Evolutionary conservation across 2,797 vertebrate genomes (phyloP).

Genomic region (Sebastes nivosus): DNA sequence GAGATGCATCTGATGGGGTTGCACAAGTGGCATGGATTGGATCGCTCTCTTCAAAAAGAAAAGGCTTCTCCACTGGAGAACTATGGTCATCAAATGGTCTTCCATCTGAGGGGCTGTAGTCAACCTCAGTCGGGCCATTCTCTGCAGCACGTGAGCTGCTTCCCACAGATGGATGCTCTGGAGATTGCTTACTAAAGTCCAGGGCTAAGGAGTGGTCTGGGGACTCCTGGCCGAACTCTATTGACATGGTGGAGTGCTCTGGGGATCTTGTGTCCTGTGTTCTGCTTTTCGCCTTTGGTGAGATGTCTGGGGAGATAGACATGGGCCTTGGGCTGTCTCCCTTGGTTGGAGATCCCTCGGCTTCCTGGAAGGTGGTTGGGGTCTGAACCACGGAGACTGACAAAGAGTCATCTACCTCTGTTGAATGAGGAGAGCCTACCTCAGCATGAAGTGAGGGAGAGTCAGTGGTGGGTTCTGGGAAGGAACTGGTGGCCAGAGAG

Average conservation of each 20-base stretch:
- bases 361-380: conserved; percentile 93
- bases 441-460: conserved; percentile 96
- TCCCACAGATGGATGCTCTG: conserved; percentile 86
- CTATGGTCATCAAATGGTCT: conserved; percentile 76
- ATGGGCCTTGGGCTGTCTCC: conserved; percentile 95
- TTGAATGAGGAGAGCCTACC: conserved; percentile 96
- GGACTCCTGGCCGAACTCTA: conserved; percentile 91
- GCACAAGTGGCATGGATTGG: conserved; percentile 86
- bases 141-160: conserved; percentile 85
- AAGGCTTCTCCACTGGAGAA: conserved; percentile 80
- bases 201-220: conserved; percentile 94
- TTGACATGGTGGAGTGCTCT: conserved; percentile 91
- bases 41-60: conserved; percentile 87
- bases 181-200: conserved; percentile 95
- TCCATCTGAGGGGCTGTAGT: conserved; percentile 90
- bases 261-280: conserved; percentile 88
- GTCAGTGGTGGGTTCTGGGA: conserved; percentile 95
- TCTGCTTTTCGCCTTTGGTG: conserved; percentile 90
- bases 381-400: conserved; percentile 98
- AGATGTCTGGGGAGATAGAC: conserved; percentile 97
- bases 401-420: conserved; percentile 97
- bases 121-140: conserved; percentile 96
- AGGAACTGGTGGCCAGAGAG: conserved; percentile 94
- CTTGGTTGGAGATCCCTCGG: conserved; percentile 93
- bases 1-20: conserved; percentile 93